Percentiles rank a stretch among this genome's conserved stretches.
Evolutionary conservation across 1,140 invertebrate species (phyloP).

Genomic region (Scylla paramamosain): DNA sequence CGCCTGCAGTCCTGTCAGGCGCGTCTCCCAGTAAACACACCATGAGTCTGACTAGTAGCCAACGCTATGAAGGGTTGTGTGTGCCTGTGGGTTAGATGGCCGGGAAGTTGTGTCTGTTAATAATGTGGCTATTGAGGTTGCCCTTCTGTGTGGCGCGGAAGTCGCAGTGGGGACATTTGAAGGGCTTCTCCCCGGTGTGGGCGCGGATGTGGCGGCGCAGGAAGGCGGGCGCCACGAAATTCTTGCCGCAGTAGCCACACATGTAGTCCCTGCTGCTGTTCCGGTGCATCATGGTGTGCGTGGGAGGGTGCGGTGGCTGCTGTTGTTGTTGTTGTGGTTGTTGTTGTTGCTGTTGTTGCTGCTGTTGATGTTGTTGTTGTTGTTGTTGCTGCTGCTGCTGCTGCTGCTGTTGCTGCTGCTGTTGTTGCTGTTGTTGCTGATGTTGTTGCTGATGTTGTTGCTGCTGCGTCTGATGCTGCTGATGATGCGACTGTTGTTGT

Average conservation of each 20-base stretch:
- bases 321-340: constrained; percentile 30
- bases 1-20: not conserved
- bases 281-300: constrained; percentile 47
- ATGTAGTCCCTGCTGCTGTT: constrained; percentile 55
- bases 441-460: constrained; percentile 3
- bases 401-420: not conserved
- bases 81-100: not conserved
- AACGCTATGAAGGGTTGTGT: not conserved
- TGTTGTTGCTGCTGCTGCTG: constrained; percentile 36
- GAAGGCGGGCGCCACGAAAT: constrained; percentile 68
- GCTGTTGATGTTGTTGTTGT: constrained; percentile 25
- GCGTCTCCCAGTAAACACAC: too few relatives aligned
- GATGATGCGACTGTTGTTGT: constrained; percentile 10
- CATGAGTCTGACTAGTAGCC: too few relatives aligned
- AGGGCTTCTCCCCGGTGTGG: constrained; percentile 92
- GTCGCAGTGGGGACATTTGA: constrained; percentile 90
- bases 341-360: constrained; percentile 26
- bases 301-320: not conserved
- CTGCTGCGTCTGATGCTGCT: not conserved
- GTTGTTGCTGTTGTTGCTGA: constrained; percentile 36
- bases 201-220: constrained; percentile 92
- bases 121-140: constrained; percentile 73
- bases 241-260: constrained; percentile 73
- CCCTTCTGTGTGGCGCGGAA: constrained; percentile 75
- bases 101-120: constrained; percentile 61